Evolutionary conservation across 2,113 vertebrate species (phyloP).

Genomic region (Centropristis striata): DNA sequence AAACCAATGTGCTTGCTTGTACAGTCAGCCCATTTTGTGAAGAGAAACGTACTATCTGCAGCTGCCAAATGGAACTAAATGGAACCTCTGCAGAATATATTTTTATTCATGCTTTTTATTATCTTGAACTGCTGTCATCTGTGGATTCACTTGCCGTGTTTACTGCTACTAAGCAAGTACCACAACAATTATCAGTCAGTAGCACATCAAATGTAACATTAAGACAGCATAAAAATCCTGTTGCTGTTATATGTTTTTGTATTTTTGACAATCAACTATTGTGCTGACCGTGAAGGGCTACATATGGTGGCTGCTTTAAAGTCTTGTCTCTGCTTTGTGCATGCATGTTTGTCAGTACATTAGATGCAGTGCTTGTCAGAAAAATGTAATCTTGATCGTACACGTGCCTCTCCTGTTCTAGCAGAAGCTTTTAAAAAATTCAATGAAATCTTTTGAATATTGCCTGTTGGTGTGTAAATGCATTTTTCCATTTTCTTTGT

Average conservation of each 20-base stretch:
- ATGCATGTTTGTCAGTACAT: conserved; percentile 40
- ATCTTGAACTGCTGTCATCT: background rate
- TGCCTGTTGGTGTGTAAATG: conserved; percentile 6
- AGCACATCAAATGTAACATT: background rate
- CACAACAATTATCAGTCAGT: background rate
- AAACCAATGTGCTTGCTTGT: conserved; percentile 27
- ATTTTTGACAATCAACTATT: conserved; percentile 1
- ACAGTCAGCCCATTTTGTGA: background rate
- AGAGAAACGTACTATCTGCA: background rate
- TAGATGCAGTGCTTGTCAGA: background rate
- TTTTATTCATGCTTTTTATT: background rate
- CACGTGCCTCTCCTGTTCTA: conserved; percentile 6
- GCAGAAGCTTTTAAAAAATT: conserved; percentile 34
- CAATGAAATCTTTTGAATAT: conserved; percentile 1
- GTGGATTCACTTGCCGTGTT: background rate
- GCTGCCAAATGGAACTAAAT: background rate
- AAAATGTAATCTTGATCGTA: background rate
- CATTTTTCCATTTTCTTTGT: conserved; percentile 6
- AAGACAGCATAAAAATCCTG: background rate
- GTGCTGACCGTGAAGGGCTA: conserved; percentile 18
- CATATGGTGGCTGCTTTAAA: background rate
- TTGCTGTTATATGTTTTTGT: background rate
- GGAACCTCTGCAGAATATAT: background rate
- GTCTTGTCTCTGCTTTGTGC: conserved; percentile 19
- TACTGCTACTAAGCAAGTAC: background rate